Percentiles rank a stretch among this genome's conserved stretches.
phyloP scores from a whole-genome alignment of 2,797 vertebrate genomes.

The Malacoctenus gilli region DNA sequence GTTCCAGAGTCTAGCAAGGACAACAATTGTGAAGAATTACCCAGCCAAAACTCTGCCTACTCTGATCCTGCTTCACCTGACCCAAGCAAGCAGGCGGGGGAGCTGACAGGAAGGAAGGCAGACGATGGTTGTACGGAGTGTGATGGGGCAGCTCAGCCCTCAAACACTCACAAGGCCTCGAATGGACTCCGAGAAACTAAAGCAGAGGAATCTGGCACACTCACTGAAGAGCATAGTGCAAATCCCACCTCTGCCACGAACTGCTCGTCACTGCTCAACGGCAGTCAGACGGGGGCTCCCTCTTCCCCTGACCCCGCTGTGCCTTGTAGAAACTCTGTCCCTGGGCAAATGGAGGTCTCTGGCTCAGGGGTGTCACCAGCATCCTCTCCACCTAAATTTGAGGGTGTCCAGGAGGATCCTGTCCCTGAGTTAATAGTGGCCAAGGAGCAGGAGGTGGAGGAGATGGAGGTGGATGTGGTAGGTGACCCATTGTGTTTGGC shows the following conservation, averaged over 20 bases:
- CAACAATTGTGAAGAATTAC: conserved; percentile 85
- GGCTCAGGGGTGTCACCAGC: conserved; percentile 57
- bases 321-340: conserved; percentile 94
- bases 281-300: conserved; percentile 82
- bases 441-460: conserved; percentile 90
- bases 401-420: conserved; percentile 71
- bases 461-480: conserved; percentile 92
- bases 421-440: conserved; percentile 83
- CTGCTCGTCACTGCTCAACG: conserved; percentile 83
- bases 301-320: conserved; percentile 88
- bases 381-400: conserved; percentile 47
- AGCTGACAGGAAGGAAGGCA: conserved; percentile 68
- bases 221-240: conserved; percentile 83
- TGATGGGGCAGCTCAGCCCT: conserved; percentile 76
- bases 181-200: conserved; percentile 90
- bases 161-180: conserved; percentile 85
- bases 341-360: conserved; percentile 84
- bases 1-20: conserved; percentile 79
- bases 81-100: conserved; percentile 65
- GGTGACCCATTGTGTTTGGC: conserved; percentile 86
- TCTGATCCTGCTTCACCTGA: conserved; percentile 46
- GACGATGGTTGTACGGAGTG: conserved; percentile 54
- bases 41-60: conserved; percentile 51
- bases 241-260: conserved; percentile 81
- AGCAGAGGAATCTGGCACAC: conserved; percentile 75